These are phyloP conservation scores for Drosophila conformis DNA, from an alignment of 2,888 invertebrate genomes.

Conservation along the genomic window DNA sequence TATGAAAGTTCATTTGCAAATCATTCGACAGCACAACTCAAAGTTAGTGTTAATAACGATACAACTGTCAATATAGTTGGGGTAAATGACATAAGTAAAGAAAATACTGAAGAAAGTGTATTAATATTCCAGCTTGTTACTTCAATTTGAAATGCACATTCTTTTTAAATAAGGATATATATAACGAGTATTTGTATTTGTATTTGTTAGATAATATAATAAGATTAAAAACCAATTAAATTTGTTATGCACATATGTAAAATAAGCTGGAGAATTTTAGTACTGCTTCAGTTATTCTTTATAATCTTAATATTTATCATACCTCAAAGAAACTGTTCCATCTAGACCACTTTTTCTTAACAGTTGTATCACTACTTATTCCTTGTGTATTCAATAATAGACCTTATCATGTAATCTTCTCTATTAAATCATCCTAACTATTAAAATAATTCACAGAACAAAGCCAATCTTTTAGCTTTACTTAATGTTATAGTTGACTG, in stretches of 20 bases:
- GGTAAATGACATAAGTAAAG: neutral
- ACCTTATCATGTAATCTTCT: neutral
- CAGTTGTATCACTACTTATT: neutral
- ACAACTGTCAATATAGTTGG: neutral
- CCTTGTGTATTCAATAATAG: neutral
- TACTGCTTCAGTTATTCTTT: neutral
- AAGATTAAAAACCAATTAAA: neutral
- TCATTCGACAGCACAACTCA: neutral
- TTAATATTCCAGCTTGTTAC: neutral
- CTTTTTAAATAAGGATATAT: neutral
- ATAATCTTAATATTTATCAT: neutral
- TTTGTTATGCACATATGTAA: rapidly evolving
- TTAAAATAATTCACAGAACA: neutral
- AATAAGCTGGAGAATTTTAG: neutral
- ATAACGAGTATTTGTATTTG: neutral
- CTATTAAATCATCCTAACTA: neutral
- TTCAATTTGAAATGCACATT: neutral
- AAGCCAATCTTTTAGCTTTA: neutral
- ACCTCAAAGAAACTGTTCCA: neutral
- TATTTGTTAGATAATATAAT: neutral
- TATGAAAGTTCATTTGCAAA: neutral
- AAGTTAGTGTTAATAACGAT: neutral
- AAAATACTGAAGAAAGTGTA: neutral
- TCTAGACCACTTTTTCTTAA: neutral
- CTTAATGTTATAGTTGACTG: neutral